phyloP scores from a whole-genome alignment of 2,113 vertebrate species.

The Ceyx melanurus region DNA sequence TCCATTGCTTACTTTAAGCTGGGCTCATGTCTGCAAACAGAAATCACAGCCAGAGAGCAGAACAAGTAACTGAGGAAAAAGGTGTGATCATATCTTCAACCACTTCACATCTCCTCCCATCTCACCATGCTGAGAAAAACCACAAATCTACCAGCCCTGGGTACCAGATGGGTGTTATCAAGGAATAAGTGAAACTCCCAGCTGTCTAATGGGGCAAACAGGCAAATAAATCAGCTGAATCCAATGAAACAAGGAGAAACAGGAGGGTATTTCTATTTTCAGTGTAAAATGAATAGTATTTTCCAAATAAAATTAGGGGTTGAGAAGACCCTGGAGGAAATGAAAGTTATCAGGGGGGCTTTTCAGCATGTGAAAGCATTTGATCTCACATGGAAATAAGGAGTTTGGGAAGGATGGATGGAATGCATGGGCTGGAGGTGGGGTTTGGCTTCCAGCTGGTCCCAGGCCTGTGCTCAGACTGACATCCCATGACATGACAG shows the following conservation, averaged over 20 bases:
- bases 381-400: background rate
- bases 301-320: background rate
- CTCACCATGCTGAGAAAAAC: fast-evolving
- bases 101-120: background rate
- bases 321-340: background rate
- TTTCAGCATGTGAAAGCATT: background rate
- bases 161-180: background rate
- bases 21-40: constrained; percentile 14
- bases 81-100: background rate
- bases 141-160: background rate
- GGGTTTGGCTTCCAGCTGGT: background rate
- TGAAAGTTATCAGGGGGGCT: fast-evolving
- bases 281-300: background rate
- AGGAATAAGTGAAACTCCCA: background rate
- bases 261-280: background rate
- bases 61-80: constrained; percentile 17
- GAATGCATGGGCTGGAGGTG: background rate
- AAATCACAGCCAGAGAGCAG: constrained; percentile 4
- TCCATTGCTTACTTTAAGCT: constrained; percentile 63
- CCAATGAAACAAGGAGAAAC: background rate
- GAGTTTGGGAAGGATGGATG: background rate
- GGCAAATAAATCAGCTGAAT: background rate
- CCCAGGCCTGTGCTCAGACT: background rate
- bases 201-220: background rate
- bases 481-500: background rate